Base-by-base conservation (phyloP, 35 echinoderm and acorn worm species). In the Apostichopus parvimensis region DNA sequence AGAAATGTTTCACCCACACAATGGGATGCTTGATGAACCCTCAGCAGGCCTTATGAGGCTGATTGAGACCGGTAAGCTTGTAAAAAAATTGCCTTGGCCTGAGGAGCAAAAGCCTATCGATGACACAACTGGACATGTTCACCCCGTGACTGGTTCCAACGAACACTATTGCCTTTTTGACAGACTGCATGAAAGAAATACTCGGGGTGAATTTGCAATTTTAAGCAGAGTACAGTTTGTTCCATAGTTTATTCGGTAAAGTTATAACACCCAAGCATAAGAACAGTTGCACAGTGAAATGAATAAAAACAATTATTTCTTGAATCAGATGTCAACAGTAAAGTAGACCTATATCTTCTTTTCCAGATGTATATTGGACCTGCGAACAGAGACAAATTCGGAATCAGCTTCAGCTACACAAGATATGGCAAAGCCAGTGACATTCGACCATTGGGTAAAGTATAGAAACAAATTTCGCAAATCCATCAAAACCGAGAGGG, bases 111-210 rank as follows among this genome's bases (percentile, higher is more conserved):
- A 72, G 23, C 22, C 1, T 14, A 71, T 17, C 9, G 0, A 11
- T 21, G 56, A 88, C 21, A 7, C 5, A 5, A 57, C 52, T 57
- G 53, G 56, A 1, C 18, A 24, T 4, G 89, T 91, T 4, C 76
- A 91, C 28, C 89, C 89, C 0, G 89, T 79, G 1, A 78, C 89
- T 9, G 89, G 89, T 2, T 79, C 73, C 1, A 57, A 54, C 9
- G 77, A 77, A 20, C 89, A 91, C 56, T 91, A 58, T 22, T 91
- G 89, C 54, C 75, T 91, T 52, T 79, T 91, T 60, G 89, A 79
- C 73, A 76, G 68, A 54, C 76, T 91, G 7, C 89, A 79, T 77
- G 89, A 91, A 21, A 57, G 5, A 57, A 91, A 76, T 90, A 53
- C 22, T 5, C 76, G 28, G 0, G 5, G 25, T 45, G 64, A 72